Percentiles rank a stretch among this genome's conserved stretches.
phyloP scores from a whole-genome alignment of 2,888 invertebrate species.

The Eulithis testata region DNA sequence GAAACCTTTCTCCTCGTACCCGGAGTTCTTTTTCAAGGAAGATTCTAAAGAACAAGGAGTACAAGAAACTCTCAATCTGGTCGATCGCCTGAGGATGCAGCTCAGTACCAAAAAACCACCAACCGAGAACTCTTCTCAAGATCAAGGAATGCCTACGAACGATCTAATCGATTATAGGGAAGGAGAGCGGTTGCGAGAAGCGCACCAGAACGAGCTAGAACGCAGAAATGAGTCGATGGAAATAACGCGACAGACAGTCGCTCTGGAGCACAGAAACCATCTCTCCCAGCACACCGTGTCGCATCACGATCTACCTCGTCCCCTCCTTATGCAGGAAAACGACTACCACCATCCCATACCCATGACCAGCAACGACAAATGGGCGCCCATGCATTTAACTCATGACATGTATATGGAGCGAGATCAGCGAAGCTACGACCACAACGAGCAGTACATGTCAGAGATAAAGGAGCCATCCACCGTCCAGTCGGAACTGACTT shows the following conservation, averaged over 20 bases:
- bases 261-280: conserved; percentile 52
- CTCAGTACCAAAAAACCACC: conserved; percentile 87
- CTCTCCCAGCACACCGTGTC: conserved; percentile 32
- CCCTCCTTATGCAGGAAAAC: conserved; percentile 47
- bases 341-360: conserved; percentile 55
- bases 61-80: conserved; percentile 92
- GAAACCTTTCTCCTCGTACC: conserved; percentile 87
- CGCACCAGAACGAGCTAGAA: conserved; percentile 17
- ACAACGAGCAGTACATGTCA: conserved; percentile 57
- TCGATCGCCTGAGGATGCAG: conserved; percentile 92
- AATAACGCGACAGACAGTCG: background rate
- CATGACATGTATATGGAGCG: conserved; percentile 53
- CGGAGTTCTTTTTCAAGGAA: conserved; percentile 88
- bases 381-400: conserved; percentile 56
- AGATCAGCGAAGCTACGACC: conserved; percentile 61
- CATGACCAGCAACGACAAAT: conserved; percentile 64
- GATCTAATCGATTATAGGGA: conserved; percentile 59
- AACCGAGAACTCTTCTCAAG: conserved; percentile 73
- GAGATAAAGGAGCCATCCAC: conserved; percentile 65
- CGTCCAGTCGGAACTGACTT: conserved; percentile 62
- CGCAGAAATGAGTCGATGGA: conserved; percentile 17
- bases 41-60: conserved; percentile 92
- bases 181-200: conserved; percentile 41
- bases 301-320: conserved; percentile 28
- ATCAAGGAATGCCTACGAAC: conserved; percentile 54